Percentiles rank a stretch among this genome's conserved stretches.
Evolutionary conservation across 2,113 vertebrate genomes (phyloP).

Genomic region (Nycticryphes semicollaris): DNA sequence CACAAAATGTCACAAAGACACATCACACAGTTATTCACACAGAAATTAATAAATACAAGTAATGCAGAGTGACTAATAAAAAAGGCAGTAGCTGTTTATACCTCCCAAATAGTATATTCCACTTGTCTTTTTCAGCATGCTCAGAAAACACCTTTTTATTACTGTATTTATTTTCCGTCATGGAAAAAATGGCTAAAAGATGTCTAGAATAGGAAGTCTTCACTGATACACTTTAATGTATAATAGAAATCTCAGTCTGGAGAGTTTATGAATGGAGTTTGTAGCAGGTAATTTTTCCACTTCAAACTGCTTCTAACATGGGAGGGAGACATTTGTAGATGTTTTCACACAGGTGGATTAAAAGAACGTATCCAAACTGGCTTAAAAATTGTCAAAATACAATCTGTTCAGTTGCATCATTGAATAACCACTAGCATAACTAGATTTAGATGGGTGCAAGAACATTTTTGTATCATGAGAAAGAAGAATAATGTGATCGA

Average conservation of each 20-base stretch:
- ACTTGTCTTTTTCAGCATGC: neutral
- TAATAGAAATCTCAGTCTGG: neutral
- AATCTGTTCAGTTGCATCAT: neutral
- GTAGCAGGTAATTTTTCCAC: neutral
- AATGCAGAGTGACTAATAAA: neutral
- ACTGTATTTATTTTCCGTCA: neutral
- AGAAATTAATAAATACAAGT: neutral
- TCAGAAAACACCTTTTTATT: neutral
- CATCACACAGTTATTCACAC: neutral
- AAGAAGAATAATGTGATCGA: neutral
- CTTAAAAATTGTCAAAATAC: neutral
- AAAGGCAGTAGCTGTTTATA: neutral
- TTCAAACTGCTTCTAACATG: neutral
- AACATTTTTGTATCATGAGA: neutral
- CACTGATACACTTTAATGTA: neutral
- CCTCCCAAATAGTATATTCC: neutral
- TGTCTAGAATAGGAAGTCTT: neutral
- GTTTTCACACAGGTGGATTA: fast-evolving
- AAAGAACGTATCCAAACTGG: neutral
- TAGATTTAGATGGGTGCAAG: neutral
- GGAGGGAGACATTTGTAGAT: neutral
- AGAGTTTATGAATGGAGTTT: neutral
- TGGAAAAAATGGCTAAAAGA: neutral
- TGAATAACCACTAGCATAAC: neutral
- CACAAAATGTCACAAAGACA: neutral